Evolutionary conservation across 2,797 vertebrate species (phyloP).

Genomic region (Nothura maculosa): DNA sequence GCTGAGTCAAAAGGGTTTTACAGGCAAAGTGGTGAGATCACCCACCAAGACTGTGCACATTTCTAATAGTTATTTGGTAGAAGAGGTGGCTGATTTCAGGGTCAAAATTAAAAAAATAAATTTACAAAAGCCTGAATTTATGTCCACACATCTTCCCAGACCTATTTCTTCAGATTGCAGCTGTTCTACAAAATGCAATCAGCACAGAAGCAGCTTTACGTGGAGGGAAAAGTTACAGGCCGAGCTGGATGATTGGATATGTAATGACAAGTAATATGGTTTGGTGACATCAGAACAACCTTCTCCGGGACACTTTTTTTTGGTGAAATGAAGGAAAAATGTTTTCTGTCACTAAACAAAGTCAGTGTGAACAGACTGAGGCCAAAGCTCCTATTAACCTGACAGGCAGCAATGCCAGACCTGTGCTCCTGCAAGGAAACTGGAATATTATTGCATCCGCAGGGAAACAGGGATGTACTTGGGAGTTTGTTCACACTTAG

Average conservation of each 20-base stretch:
- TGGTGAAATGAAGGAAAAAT: neutral
- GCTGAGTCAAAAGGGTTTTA: neutral
- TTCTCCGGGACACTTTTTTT: neutral
- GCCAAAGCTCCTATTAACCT: neutral
- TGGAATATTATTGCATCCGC: neutral
- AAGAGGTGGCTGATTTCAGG: neutral
- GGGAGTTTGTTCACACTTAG: conserved; percentile 20
- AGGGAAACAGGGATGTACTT: neutral
- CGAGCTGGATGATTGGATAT: neutral
- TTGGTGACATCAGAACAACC: neutral
- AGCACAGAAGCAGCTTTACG: neutral
- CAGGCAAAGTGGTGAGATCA: neutral
- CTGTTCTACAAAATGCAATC: neutral
- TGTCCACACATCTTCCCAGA: neutral
- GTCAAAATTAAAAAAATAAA: neutral
- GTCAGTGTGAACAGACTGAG: neutral
- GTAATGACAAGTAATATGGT: neutral
- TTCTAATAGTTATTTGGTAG: neutral
- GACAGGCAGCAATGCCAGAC: conserved; percentile 29
- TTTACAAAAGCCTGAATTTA: too few relatives aligned
- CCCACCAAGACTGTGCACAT: neutral
- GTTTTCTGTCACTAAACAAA: neutral
- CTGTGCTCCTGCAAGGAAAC: conserved; percentile 19
- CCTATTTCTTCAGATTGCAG: neutral
- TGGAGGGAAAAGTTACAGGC: neutral